Evolutionary conservation across 2,113 vertebrate genomes (phyloP).

Genomic region (Tylochromis polylepis): DNA sequence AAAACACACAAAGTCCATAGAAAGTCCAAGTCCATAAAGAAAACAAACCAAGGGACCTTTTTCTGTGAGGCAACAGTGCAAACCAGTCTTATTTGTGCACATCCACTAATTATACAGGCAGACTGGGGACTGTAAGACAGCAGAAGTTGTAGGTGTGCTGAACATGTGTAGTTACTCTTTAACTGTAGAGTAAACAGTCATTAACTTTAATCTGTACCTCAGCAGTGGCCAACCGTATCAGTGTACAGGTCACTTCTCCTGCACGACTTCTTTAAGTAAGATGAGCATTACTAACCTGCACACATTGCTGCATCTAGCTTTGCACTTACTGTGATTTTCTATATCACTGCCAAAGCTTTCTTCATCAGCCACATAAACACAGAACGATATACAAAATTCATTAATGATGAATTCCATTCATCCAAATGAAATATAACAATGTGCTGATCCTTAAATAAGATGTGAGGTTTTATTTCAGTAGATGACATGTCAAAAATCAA

Average conservation of each 20-base stretch:
- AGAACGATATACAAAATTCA: neutral
- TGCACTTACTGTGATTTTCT: neutral
- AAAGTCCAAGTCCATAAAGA: no score
- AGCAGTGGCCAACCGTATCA: neutral
- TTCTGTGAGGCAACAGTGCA: no score
- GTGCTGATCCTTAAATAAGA: neutral
- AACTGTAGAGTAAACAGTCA: slow-evolving; percentile 42
- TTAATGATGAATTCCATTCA: neutral
- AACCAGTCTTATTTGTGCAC: no score
- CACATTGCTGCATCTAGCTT: neutral
- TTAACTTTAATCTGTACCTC: neutral
- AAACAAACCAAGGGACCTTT: no score
- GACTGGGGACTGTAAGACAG: neutral
- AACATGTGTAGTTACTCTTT: slow-evolving; percentile 40
- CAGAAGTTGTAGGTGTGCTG: neutral
- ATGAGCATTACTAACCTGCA: neutral
- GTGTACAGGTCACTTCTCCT: neutral
- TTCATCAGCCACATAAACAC: neutral
- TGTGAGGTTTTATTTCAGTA: neutral
- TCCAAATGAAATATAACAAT: neutral
- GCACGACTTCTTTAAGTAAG: neutral
- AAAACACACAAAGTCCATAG: no score
- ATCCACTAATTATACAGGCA: neutral
- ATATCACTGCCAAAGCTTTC: neutral
- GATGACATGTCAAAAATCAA: neutral